Evolutionary conservation across 2,797 vertebrate genomes (phyloP), one percentile per base, ranked within the genome.

Genomic region (Atherinosoma microstoma): DNA sequence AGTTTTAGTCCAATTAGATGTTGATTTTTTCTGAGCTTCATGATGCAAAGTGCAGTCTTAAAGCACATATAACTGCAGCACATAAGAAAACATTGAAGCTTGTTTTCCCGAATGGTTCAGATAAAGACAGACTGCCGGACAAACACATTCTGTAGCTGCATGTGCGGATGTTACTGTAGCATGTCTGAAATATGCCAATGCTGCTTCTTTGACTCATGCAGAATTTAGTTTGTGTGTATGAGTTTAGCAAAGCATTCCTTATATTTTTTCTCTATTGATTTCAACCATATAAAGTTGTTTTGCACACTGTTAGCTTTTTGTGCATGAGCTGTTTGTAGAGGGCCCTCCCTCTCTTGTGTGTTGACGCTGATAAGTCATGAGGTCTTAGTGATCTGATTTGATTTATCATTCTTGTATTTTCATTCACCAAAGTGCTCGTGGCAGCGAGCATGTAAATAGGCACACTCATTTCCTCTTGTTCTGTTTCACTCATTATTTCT

Each of bases 401-500:
- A 89, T 88, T 84, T 73, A 80, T 88, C 76, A 57, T 75, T 75
- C 56, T 78, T 79, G 73, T 77, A 67, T 83, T 87, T 89, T 70
- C 71, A 79, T 80, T 84, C 80, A 73, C 64, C 10, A 64, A 76
- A 66, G 82, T 66, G 66, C 54, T 76, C 70, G 18, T 64, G 54
- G 71, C 72, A 60, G 62, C 72, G 62, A 67, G 75, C 86, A 76
- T 88, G 76, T 87, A 88, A 82, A 85, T 65, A 87, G 81, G 67
- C 78, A 42, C 15, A 29, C 64, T 88, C 77, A 70, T 87, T 85
- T 85, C 78, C 83, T 77, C 80, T 73, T 59, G 67, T 81, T 85
- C 78, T 73, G 76, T 83, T 88, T 83, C 78, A 57, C 73, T 91
- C 89, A 88, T 90, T 87, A 89, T 91, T 88, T 88, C 64, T 54